Evolutionary conservation across 2,113 vertebrate genomes (phyloP), one percentile per base, ranked within the genome.

Genomic region (Notothenia coriiceps): DNA sequence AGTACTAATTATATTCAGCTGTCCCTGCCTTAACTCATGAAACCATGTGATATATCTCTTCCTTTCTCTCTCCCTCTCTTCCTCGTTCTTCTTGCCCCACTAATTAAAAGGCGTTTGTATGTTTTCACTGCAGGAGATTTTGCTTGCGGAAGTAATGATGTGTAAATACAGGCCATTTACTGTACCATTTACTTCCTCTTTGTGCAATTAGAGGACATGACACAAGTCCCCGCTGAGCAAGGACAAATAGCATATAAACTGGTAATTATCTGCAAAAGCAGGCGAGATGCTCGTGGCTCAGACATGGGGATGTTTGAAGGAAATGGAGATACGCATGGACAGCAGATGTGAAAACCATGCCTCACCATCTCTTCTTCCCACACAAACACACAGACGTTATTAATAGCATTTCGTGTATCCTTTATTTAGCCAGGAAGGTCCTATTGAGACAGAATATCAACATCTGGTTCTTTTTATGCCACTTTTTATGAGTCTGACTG

Each of bases 181-280:
- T 82, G 61, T 79, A 88, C 67, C 63, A 84, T 83, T 73, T 59
- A 68, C 74, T 91, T 91, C 71, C 82, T 88, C 68, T 84, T 83
- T 80, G 84, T 90, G 82, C 80, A 87, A 87, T 93, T 91, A 85
- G 67, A 74, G 70, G 72, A 35, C 77, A 83, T 80, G 78, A 79
- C 86, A 87, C 79, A 81, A 86, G 75, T 87, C 84, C 83, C 90
- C 0, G 55, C 74, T 62, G 86, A 92, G 82, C 71, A 55, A 74
- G 74, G 78, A 85, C 89, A 85, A 84, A 86, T 69, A 77, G 62
- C 35, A 18, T 63, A 54, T 59, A 73, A 82, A 86, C 61, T 71
- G 75, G 13, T 87, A 80, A 88, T 91, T 85, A 88, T 80, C 70
- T 71, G 49, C 10, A 8, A 82, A 76, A 57, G 50, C 51, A 66